Conservation (phyloP, 1,140 invertebrate species). For the Leucophenga varia region DNA sequence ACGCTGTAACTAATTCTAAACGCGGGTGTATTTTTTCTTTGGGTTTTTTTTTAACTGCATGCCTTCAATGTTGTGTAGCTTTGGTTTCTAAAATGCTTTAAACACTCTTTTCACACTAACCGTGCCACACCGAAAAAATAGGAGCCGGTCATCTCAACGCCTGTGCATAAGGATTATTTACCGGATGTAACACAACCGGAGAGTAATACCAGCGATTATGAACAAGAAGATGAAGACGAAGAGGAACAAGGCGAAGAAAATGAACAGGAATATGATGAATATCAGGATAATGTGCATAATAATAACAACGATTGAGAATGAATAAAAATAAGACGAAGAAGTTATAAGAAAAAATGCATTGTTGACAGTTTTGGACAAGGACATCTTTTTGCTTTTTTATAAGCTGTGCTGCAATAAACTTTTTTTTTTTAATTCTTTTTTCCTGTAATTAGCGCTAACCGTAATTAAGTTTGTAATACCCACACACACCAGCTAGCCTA, state of each 20-base stretch:
- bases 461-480: conserved; percentile 46
- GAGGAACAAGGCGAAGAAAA: conserved; percentile 49
- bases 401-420: too few relatives aligned
- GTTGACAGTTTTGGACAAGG: conserved; percentile 48
- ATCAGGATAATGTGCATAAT: conserved; percentile 57
- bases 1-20: too few relatives aligned
- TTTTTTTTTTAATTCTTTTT: too few relatives aligned
- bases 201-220: conserved; percentile 53
- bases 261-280: conserved; percentile 57
- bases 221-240: conserved; percentile 55
- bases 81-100: conserved; percentile 48
- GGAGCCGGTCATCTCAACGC: conserved; percentile 55
- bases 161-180: conserved; percentile 55
- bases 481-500: conserved; percentile 11
- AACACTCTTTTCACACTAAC: too few relatives aligned
- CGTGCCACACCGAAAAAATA: conserved; percentile 15
- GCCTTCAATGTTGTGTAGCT: conserved; percentile 35
- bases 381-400: too few relatives aligned
- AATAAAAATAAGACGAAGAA: too few relatives aligned
- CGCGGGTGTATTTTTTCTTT: too few relatives aligned
- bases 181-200: conserved; percentile 55
- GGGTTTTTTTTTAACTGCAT: too few relatives aligned
- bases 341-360: too few relatives aligned
- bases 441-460: conserved; percentile 52
- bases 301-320: conserved; percentile 44